These are phyloP conservation scores for Drosophila ogumai DNA, from an alignment of 1,140 invertebrate genomes.

Conservation along the genomic window DNA sequence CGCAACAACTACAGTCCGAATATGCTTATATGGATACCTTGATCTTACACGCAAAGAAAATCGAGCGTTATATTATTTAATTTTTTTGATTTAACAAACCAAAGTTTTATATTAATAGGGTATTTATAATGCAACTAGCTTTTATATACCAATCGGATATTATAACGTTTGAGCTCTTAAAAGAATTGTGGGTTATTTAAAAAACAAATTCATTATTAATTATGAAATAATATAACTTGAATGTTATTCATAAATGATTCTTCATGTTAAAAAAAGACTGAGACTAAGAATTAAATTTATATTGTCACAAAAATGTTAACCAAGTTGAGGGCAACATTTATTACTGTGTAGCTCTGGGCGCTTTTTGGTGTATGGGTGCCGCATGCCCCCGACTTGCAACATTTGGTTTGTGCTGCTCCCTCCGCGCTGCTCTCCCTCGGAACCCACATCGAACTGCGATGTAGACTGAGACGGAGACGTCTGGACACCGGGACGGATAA, in stretches of 20 bases:
- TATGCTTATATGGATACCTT: conserved; percentile 63
- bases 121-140: no score
- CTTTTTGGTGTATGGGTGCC: conserved; percentile 48
- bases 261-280: background rate
- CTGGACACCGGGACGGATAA: conserved; percentile 15
- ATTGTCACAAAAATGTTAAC: background rate
- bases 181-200: no score
- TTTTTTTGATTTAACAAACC: no score
- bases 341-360: conserved; percentile 3
- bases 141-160: no score
- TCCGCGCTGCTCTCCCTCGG: conserved; percentile 7
- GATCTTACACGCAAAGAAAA: conserved; percentile 6
- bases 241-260: no score
- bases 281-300: background rate
- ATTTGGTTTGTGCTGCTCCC: conserved; percentile 44
- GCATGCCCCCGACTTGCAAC: conserved; percentile 64
- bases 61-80: background rate
- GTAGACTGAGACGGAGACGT: background rate
- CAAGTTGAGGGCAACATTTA: background rate
- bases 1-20: conserved; percentile 31
- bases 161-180: no score
- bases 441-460: conserved; percentile 1
- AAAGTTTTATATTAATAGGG: no score
- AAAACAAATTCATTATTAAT: no score
- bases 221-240: background rate